Base-by-base conservation (phyloP, 2,113 vertebrate genomes). In the Coptodon bakossiorum region DNA sequence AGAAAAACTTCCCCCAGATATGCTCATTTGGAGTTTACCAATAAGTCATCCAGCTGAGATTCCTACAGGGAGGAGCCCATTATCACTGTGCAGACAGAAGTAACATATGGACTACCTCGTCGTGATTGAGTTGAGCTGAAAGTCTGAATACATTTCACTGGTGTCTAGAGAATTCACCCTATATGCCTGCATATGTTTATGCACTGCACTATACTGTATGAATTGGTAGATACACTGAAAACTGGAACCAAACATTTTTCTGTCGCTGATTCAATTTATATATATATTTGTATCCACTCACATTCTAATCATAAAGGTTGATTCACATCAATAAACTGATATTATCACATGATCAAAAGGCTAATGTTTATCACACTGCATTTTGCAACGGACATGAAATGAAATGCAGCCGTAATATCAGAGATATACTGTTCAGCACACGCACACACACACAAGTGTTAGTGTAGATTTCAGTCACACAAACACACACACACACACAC, bases 11-110 rank as follows among this genome's bases (percentile, higher is more conserved):
- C 48, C 54, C 12, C 57, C 53, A 63, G 83, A 87, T 24, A 5
- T 16, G 86, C 48, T 92, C 53, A 79, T 92, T 83, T 90, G 56
- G 57, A 79, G 27, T 89, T 95, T 88, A 84, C 80, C 91, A 84
- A 81, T 90, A 92, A 93, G 80, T 94, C 88, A 90, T 85, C 89
- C 90, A 89, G 80, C 90, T 84, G 88, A 84, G 86, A 86, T 87
- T 84, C 93, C 87, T 85, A 88, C 81, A 82, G 82, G 85, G 89
- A 93, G 27, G 48, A 90, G 85, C 88, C 85, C 91, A 88, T 91
- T 94, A 91, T 93, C 89, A 87, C 87, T 87, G 83, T 79, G 79
- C 59, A 90, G 79, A 91, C 82, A 88, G 88, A 92, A 50, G 83
- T 84, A 93, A 87, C 90, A 93, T 91, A 91, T 92, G 90, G 83